These are phyloP conservation scores for Furnarius figulus DNA, from an alignment of 2,113 vertebrate species.

Conservation along the genomic window DNA sequence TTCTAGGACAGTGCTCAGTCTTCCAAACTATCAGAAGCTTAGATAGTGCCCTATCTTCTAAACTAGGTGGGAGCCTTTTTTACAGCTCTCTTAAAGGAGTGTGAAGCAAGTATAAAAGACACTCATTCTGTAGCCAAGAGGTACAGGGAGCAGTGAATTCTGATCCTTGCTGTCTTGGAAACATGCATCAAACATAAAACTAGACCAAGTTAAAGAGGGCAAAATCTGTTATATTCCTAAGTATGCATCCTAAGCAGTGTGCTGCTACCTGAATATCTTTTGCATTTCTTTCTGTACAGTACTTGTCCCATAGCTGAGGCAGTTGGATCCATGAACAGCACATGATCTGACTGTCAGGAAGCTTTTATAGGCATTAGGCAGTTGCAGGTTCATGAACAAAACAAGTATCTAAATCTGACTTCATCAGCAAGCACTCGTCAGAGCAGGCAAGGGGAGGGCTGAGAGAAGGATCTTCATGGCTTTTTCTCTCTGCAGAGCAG, in stretches of 20 bases:
- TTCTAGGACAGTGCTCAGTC: background rate
- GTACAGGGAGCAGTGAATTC: background rate
- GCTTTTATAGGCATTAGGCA: background rate
- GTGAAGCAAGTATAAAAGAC: background rate
- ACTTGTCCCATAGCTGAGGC: background rate
- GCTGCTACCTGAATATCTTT: background rate
- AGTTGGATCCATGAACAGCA: rapidly evolving
- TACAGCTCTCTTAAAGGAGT: background rate
- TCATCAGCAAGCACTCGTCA: background rate
- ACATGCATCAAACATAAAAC: background rate
- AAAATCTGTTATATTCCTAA: background rate
- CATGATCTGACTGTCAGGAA: background rate
- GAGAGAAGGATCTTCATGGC: background rate
- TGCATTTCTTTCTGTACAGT: background rate
- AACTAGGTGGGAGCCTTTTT: background rate
- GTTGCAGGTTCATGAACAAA: background rate
- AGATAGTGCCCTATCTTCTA: background rate
- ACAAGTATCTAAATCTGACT: background rate
- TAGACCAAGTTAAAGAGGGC: background rate
- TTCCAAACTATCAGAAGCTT: background rate
- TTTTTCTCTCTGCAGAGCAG: background rate
- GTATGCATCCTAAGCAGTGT: background rate
- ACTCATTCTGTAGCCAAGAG: background rate
- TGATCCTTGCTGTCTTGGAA: background rate
- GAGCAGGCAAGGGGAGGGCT: background rate